A percentile compares a stretch with the other conserved stretches of the same genome.
Conservation (phyloP, 35 echinoderm and acorn worm species). For the Lytechinus variegatus region DNA sequence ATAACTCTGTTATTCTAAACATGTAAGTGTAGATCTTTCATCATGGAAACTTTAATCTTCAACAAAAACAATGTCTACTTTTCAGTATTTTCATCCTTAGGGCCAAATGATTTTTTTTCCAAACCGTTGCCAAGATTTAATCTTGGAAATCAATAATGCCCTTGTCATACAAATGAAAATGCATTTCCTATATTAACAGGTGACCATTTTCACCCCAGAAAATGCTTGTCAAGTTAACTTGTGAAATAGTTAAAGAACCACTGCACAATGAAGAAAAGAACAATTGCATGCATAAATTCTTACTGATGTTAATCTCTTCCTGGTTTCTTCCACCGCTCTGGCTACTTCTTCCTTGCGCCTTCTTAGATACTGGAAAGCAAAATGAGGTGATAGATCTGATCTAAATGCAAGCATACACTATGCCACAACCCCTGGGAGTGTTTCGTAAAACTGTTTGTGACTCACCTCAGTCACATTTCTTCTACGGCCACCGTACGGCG, state of each 20-base stretch:
- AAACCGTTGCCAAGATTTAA: too few relatives aligned
- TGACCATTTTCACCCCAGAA: not conserved
- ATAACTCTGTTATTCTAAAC: too few relatives aligned
- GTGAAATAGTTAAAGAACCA: not conserved
- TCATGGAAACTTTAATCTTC: too few relatives aligned
- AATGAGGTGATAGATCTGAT: not conserved
- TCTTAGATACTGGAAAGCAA: constrained; percentile 72
- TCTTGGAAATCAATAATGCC: too few relatives aligned
- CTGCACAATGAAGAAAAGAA: not conserved
- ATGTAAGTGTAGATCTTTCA: too few relatives aligned
- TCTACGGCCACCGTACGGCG: too few relatives aligned
- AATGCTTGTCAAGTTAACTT: not conserved
- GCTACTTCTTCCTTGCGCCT: constrained; percentile 78
- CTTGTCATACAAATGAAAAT: not conserved
- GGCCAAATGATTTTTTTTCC: too few relatives aligned
- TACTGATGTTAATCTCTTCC: constrained; percentile 72
- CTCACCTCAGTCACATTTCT: too few relatives aligned
- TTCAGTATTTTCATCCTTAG: too few relatives aligned
- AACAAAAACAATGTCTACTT: too few relatives aligned
- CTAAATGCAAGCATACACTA: not conserved
- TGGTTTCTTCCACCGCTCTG: constrained; percentile 82
- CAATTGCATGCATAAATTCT: not conserved
- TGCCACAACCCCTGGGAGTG: too few relatives aligned
- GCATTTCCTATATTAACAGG: not conserved
- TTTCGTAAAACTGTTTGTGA: too few relatives aligned